A percentile compares a stretch with the other conserved stretches of the same genome.
Conservation (phyloP, 2,797 vertebrate genomes). For the Babyrousa celebensis region DNA sequence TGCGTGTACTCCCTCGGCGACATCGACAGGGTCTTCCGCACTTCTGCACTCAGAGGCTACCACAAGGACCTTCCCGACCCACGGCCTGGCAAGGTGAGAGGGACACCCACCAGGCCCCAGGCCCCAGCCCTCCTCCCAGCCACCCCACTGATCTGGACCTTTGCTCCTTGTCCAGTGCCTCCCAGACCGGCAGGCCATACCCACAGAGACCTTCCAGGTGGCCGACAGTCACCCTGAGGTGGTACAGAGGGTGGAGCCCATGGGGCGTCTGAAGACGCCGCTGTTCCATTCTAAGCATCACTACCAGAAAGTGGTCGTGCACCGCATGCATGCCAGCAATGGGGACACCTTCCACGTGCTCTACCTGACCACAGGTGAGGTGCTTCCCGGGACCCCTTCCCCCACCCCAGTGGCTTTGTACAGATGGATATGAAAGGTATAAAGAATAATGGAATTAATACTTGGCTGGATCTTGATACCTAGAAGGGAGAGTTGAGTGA, state of each 20-base stretch:
- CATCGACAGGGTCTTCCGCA: slow-evolving; percentile 88
- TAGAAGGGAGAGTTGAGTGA: not conserved
- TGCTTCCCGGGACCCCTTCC: not conserved
- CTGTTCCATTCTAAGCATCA: slow-evolving; percentile 91
- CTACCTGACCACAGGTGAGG: slow-evolving; percentile 91
- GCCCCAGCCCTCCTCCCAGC: not conserved
- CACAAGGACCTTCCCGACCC: slow-evolving; percentile 81
- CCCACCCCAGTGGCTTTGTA: not conserved
- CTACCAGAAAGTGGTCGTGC: slow-evolving; percentile 90
- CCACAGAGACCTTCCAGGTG: slow-evolving; percentile 91
- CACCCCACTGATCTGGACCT: not conserved
- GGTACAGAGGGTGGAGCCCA: slow-evolving; percentile 87
- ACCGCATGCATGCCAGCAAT: slow-evolving; percentile 69
- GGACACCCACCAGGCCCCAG: accelerated
- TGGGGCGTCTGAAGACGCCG: slow-evolving; percentile 80
- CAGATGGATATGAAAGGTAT: not conserved
- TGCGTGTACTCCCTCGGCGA: slow-evolving; percentile 90
- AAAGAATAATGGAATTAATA: not conserved
- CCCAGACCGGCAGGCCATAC: slow-evolving; percentile 86
- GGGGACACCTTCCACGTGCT: slow-evolving; percentile 86
- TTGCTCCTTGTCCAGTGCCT: slow-evolving; percentile 85
- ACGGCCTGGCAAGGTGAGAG: slow-evolving; percentile 90
- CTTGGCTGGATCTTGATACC: not conserved
- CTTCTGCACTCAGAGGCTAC: slow-evolving; percentile 90
- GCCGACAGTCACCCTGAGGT: slow-evolving; percentile 91